These are phyloP conservation scores for Propithecus coquereli DNA, from an alignment of 2,113 vertebrate genomes.

Conservation along the genomic window DNA sequence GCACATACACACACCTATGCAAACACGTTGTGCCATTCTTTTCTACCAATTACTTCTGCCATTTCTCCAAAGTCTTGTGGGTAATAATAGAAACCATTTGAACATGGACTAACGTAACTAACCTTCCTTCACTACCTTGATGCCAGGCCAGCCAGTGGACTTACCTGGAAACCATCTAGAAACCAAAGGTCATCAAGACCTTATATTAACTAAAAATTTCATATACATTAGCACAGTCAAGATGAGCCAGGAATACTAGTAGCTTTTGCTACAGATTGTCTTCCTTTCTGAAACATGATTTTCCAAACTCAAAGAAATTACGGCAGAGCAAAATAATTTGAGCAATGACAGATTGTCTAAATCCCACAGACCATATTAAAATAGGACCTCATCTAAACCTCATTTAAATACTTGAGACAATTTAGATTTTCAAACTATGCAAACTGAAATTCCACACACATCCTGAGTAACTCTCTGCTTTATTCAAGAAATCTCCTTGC, in stretches of 20 bases:
- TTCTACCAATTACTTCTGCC: neutral
- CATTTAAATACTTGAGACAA: neutral
- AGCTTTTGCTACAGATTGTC: neutral
- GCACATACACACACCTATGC: accelerated
- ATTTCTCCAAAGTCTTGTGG: neutral
- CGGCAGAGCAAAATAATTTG: neutral
- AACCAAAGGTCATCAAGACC: neutral
- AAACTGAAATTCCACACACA: neutral
- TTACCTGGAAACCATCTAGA: neutral
- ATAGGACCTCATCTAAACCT: neutral
- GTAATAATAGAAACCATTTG: neutral
- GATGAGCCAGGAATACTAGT: neutral
- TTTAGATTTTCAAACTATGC: neutral
- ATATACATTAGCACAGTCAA: neutral
- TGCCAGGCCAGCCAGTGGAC: neutral
- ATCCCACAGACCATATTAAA: neutral
- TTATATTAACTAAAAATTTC: neutral
- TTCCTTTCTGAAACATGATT: neutral
- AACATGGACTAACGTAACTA: neutral
- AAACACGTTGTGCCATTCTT: neutral
- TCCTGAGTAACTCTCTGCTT: neutral
- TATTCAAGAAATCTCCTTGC: slow-evolving; percentile 25
- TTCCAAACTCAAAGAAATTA: slow-evolving; percentile 32
- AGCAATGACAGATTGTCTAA: neutral
- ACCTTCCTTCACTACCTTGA: neutral